phyloP scores from a whole-genome alignment of 2,113 vertebrate species.

The Daboia siamensis region DNA sequence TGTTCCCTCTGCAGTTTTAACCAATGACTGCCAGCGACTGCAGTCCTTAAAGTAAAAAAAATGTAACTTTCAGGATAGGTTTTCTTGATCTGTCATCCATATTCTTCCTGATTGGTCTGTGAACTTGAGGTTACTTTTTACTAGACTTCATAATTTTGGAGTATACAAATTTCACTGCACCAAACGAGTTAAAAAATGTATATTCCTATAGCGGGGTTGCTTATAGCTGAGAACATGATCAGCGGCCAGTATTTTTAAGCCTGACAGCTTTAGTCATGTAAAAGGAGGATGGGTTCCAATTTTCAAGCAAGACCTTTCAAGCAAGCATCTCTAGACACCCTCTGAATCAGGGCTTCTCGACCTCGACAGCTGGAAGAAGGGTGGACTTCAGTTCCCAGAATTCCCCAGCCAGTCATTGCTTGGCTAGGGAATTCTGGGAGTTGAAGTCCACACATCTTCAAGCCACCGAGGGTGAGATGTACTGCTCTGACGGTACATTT shows the following conservation, averaged over 20 bases:
- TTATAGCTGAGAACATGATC: slow-evolving; percentile 25
- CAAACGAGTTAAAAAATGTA: background rate
- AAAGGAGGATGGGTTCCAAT: background rate
- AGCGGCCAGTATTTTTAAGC: background rate
- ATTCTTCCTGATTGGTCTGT: slow-evolving; percentile 15
- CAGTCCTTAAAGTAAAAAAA: background rate
- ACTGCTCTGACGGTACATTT: background rate
- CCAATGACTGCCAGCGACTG: background rate
- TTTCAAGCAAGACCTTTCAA: background rate
- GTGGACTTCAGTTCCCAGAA: background rate
- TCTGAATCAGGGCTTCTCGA: background rate
- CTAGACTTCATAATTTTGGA: slow-evolving; percentile 13
- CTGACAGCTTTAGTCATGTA: background rate
- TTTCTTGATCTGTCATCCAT: background rate
- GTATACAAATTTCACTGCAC: background rate
- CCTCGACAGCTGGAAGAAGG: background rate
- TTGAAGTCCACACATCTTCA: background rate
- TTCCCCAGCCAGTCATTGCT: background rate
- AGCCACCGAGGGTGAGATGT: background rate
- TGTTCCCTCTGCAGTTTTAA: slow-evolving; percentile 29
- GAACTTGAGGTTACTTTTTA: slow-evolving; percentile 7
- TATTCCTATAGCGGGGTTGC: background rate
- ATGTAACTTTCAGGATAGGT: background rate
- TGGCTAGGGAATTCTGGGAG: background rate
- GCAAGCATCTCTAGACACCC: background rate